Evolutionary conservation across 2,113 vertebrate genomes (phyloP).

Genomic region (Cottus gobio): DNA sequence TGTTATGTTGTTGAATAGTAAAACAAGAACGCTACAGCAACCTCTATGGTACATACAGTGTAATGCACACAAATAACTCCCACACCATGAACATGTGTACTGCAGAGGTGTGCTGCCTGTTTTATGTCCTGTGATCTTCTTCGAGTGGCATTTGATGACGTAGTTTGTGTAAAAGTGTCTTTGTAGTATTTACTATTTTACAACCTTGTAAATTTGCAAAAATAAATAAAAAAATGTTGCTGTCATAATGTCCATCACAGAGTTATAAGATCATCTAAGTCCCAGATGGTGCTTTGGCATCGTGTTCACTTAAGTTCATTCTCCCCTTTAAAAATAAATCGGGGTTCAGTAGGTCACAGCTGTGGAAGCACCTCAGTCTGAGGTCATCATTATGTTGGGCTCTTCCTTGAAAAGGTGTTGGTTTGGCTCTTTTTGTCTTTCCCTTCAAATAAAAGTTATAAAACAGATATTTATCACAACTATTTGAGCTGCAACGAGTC

Average conservation of each 20-base stretch:
- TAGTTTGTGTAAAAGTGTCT: neutral
- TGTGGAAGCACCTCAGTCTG: constrained; percentile 7
- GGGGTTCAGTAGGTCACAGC: constrained; percentile 15
- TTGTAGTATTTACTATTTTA: constrained; percentile 3
- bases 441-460: neutral
- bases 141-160: neutral
- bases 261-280: neutral
- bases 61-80: neutral
- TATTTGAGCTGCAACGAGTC: neutral
- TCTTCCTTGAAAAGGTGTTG: constrained; percentile 6
- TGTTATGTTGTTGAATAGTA: neutral
- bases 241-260: constrained; percentile 1
- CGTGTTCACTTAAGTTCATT: neutral
- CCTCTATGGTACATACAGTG: neutral
- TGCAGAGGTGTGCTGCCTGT: neutral
- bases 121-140: neutral
- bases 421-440: constrained; percentile 1
- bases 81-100: neutral
- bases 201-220: neutral
- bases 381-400: neutral
- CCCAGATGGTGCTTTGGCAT: neutral
- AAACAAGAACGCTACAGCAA: neutral
- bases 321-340: constrained; percentile 29
- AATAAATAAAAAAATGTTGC: neutral
- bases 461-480: neutral